phyloP scores from a whole-genome alignment of 2,888 invertebrate species.

The Frankliniella intonsa region DNA sequence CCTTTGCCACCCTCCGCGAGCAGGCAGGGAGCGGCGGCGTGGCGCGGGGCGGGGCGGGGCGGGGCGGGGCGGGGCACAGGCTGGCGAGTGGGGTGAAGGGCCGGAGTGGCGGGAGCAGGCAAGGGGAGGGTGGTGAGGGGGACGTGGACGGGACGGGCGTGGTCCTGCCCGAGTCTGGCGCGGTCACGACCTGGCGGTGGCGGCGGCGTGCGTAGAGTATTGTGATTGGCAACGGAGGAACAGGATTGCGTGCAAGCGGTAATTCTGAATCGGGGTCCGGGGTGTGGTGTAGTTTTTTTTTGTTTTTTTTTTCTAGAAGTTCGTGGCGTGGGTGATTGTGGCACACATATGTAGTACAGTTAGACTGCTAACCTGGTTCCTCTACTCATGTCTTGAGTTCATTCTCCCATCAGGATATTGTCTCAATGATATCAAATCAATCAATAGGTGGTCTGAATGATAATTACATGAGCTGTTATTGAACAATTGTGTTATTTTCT shows the following conservation, averaged over 20 bases:
- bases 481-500: conserved; percentile 22
- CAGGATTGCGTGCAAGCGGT: too few relatives aligned
- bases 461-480: background rate
- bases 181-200: too few relatives aligned
- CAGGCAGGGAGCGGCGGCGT: background rate
- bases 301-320: too few relatives aligned
- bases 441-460: background rate
- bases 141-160: background rate
- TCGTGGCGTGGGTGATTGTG: background rate
- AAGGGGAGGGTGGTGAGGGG: background rate
- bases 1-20: too few relatives aligned
- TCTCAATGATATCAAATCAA: background rate
- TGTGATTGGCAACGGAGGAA: too few relatives aligned
- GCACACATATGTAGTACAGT: background rate
- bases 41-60: too few relatives aligned
- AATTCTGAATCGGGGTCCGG: too few relatives aligned
- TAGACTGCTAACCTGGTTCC: background rate
- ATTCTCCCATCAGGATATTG: background rate
- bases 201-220: too few relatives aligned
- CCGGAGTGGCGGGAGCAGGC: conserved; percentile 15
- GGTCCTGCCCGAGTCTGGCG: background rate
- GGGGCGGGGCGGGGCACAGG: background rate
- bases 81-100: background rate
- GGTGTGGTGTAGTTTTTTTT: too few relatives aligned
- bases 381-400: background rate